Conservation (phyloP, 2,113 vertebrate species). For the Hippocampus barbouri region DNA sequence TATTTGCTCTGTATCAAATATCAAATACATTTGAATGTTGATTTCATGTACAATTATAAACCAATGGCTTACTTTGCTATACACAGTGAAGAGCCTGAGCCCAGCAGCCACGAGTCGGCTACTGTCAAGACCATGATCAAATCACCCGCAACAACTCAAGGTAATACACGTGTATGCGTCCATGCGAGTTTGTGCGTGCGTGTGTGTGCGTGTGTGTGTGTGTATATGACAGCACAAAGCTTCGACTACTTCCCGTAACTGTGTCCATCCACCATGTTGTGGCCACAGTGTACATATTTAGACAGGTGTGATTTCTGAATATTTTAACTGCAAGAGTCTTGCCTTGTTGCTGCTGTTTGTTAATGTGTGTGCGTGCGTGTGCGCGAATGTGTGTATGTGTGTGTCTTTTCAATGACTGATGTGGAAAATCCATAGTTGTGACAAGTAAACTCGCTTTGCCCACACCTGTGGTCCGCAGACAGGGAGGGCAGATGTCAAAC, state of each 20-base stretch:
- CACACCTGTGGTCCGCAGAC: constrained; percentile 45
- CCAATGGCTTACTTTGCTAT: background rate
- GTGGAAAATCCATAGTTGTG: constrained; percentile 40
- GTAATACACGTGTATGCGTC: constrained; percentile 47
- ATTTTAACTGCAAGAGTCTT: no score
- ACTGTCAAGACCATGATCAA: constrained; percentile 66
- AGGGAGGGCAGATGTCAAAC: constrained; percentile 45
- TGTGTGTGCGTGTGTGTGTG: background rate
- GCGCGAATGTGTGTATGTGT: background rate
- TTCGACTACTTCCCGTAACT: background rate
- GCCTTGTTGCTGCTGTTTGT: background rate
- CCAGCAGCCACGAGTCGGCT: constrained; percentile 43
- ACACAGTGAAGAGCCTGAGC: constrained; percentile 59
- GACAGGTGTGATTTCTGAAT: background rate
- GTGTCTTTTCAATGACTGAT: constrained; percentile 32
- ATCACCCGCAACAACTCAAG: constrained; percentile 50
- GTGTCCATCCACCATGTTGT: background rate
- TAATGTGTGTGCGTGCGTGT: background rate
- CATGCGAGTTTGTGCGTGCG: background rate
- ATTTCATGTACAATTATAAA: background rate
- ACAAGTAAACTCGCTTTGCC: constrained; percentile 36
- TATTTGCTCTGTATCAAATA: background rate
- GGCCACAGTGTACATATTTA: background rate
- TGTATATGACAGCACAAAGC: background rate
- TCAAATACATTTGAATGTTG: background rate